A percentile compares a stretch with the other conserved stretches of the same genome.
Conservation (phyloP, 2,797 vertebrate genomes). For the Brachyrhaphis roseni region DNA sequence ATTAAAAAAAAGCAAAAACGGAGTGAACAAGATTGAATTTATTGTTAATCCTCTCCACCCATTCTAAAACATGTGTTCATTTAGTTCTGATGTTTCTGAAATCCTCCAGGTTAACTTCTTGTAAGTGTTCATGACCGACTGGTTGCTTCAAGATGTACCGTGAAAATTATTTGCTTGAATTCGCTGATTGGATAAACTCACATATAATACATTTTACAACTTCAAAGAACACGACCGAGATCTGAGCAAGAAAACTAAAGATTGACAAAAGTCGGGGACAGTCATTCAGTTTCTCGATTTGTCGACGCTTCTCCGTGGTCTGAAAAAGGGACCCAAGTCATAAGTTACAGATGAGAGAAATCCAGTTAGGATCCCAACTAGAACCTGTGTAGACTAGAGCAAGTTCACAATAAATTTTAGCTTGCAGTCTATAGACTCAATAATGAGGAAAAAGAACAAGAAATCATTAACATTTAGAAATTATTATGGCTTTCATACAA, state of each 20-base stretch:
- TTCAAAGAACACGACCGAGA: neutral
- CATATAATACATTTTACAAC: neutral
- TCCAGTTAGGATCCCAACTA: neutral
- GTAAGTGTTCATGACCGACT: neutral
- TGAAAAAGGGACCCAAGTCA: neutral
- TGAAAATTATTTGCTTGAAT: neutral
- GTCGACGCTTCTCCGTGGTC: neutral
- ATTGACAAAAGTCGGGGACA: neutral
- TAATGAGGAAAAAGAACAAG: too few relatives aligned
- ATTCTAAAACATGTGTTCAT: neutral
- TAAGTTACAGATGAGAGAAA: neutral
- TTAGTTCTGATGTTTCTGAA: neutral
- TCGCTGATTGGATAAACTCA: neutral
- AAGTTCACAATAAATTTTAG: too few relatives aligned
- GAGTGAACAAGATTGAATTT: neutral
- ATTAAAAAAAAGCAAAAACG: neutral
- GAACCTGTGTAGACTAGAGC: too few relatives aligned
- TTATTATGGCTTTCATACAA: too few relatives aligned
- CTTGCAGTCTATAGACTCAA: too few relatives aligned
- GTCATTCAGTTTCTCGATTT: neutral
- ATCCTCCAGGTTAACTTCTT: neutral
- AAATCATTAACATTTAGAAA: too few relatives aligned
- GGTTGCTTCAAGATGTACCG: accelerated
- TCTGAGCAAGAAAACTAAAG: neutral
- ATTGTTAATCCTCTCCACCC: neutral